phyloP scores from a whole-genome alignment of 2,797 vertebrate genomes.

The Coluber constrictor region DNA sequence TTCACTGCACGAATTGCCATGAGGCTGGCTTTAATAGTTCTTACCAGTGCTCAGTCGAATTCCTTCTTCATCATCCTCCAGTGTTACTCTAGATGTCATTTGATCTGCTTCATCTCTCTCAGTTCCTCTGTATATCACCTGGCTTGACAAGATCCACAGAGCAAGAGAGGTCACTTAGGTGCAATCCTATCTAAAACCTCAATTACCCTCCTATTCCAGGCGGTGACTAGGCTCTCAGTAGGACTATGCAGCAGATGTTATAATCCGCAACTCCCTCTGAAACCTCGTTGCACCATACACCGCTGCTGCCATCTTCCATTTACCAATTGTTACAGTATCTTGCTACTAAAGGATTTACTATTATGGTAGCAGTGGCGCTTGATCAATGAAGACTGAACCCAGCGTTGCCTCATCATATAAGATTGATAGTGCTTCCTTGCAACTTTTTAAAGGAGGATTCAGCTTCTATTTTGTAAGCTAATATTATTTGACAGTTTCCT shows the following conservation, averaged over 20 bases:
- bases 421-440: conserved; percentile 14
- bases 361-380: background rate
- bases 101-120: background rate
- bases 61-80: background rate
- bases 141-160: background rate
- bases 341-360: background rate
- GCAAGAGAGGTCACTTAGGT: background rate
- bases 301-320: background rate
- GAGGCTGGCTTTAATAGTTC: background rate
- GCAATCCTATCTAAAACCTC: background rate
- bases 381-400: conserved; percentile 1
- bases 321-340: background rate
- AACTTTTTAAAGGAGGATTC: background rate
- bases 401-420: conserved; percentile 5
- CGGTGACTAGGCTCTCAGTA: background rate
- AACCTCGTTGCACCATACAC: background rate
- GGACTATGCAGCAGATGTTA: background rate
- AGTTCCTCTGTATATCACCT: background rate
- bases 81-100: background rate
- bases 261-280: background rate
- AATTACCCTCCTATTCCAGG: background rate
- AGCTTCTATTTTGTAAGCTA: conserved; percentile 17
- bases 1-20: background rate
- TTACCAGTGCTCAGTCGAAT: background rate
- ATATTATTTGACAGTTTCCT: conserved; percentile 3